Base-by-base conservation (phyloP, 2,888 invertebrate genomes). In the Ceratothoa steindachneri region DNA sequence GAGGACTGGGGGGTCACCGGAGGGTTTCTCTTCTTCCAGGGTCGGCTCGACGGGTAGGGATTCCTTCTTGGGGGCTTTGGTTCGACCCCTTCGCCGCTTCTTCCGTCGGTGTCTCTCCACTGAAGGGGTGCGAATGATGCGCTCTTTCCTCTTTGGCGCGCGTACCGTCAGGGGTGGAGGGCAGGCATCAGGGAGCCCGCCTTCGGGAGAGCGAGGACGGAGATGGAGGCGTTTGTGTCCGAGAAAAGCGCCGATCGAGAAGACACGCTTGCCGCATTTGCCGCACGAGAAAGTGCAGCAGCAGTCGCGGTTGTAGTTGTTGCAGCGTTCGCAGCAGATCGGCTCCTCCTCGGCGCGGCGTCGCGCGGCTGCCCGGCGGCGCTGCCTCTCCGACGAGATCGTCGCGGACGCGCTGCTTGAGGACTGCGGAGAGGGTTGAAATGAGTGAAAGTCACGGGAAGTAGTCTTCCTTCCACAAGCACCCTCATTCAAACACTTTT, bases 271-370 rank as follows among this genome's bases (percentile, higher is more conserved):
- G 51, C 71, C 73, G 67, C 79, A 79, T 29, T 71, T 69, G 19
- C 69, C 70, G 67, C 79, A 79, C 31, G 72, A 73, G 68, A 79
- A 79, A 22, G 79, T 79, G 64, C 79, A 79, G 60, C 79, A 79
- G 66, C 79, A 79, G 72, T 79, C 79, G 53, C 75, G 76, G 68
- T 75, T 79, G 69, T 79, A 79, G 68, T 79, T 79, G 66, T 75
- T 76, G 41, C 79, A 76, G 52, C 71, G 53, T 29, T 71, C 73
- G 19, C 22, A 60, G 69, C 77, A 77, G 5, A 77, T 67, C 4
- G 73, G 73, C 53, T 77, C 77, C 66, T 77, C 73, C 27, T 60
- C 30, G 30, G n/a, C 29, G 19, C 41, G 30, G 4, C 60, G 2
- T 60, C 27, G 19, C 15, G 19, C n/a, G 19, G n/a, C n/a, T n/a